Conservation (phyloP, 2,888 invertebrate species). For the Odontocerum albicorne region DNA sequence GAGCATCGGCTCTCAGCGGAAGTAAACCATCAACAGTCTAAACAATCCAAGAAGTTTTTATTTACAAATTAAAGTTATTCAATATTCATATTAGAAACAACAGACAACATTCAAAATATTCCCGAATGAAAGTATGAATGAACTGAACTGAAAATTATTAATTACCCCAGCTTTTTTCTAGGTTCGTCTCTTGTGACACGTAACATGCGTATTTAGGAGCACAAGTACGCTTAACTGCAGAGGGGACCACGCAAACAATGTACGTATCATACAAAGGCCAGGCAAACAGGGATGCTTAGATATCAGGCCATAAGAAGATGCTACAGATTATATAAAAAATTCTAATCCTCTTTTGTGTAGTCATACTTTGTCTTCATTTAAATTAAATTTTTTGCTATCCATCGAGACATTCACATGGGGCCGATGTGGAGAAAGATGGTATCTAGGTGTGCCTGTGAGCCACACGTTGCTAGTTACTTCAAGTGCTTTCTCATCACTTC, state of each 20-base stretch:
- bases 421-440: no score
- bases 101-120: constrained; percentile 32
- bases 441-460: constrained; percentile 28
- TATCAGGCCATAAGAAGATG: no score
- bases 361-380: no score
- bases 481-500: constrained; percentile 2
- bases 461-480: constrained; percentile 23
- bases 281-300: constrained; percentile 37
- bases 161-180: constrained; percentile 66
- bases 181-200: constrained; percentile 45
- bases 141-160: constrained; percentile 59
- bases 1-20: constrained; percentile 17
- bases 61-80: constrained; percentile 3
- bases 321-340: no score
- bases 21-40: constrained; percentile 5
- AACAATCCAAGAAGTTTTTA: constrained; percentile 5
- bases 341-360: no score
- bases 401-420: no score
- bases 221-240: constrained; percentile 46
- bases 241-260: constrained; percentile 45
- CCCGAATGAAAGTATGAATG: constrained; percentile 51
- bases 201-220: constrained; percentile 40
- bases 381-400: no score
- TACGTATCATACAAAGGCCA: constrained; percentile 52
- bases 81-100: background rate